A percentile compares a stretch with the other conserved stretches of the same genome.
phyloP scores from a whole-genome alignment of 2,797 vertebrate genomes.

The Coregonus suidteri region DNA sequence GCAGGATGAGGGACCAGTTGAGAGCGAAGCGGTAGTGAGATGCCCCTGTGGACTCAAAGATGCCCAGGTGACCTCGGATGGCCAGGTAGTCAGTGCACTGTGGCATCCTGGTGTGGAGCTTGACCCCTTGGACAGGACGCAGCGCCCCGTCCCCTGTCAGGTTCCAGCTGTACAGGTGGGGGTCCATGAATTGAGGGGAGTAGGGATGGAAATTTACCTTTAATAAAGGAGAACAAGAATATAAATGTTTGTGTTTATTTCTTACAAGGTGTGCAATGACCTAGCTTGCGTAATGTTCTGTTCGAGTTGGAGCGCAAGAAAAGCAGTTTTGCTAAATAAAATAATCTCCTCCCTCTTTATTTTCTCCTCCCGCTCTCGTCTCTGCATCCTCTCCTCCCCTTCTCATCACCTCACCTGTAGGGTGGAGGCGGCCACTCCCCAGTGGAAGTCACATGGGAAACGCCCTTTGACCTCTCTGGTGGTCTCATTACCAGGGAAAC shows the following conservation, averaged over 20 bases:
- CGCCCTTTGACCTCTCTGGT: slow-evolving; percentile 63
- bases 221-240: slow-evolving; percentile 29
- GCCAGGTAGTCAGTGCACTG: slow-evolving; percentile 91
- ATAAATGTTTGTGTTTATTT: neutral
- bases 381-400: no score
- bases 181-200: slow-evolving; percentile 91
- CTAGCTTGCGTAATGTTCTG: neutral
- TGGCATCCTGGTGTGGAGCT: slow-evolving; percentile 76
- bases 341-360: neutral
- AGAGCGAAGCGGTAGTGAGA: slow-evolving; percentile 91
- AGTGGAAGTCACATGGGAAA: slow-evolving; percentile 92
- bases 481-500: slow-evolving; percentile 77
- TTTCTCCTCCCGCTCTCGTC: neutral
- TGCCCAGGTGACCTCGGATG: slow-evolving; percentile 81
- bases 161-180: slow-evolving; percentile 91
- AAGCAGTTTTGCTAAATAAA: no score
- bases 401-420: slow-evolving; percentile 82
- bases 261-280: neutral
- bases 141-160: slow-evolving; percentile 84
- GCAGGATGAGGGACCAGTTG: slow-evolving; percentile 91
- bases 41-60: slow-evolving; percentile 82
- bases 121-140: slow-evolving; percentile 79
- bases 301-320: neutral
- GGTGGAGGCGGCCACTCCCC: slow-evolving; percentile 89
- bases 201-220: slow-evolving; percentile 85